A percentile compares a stretch with the other conserved stretches of the same genome.
Conservation (phyloP, 2,888 invertebrate species). For the Neria commutata region DNA sequence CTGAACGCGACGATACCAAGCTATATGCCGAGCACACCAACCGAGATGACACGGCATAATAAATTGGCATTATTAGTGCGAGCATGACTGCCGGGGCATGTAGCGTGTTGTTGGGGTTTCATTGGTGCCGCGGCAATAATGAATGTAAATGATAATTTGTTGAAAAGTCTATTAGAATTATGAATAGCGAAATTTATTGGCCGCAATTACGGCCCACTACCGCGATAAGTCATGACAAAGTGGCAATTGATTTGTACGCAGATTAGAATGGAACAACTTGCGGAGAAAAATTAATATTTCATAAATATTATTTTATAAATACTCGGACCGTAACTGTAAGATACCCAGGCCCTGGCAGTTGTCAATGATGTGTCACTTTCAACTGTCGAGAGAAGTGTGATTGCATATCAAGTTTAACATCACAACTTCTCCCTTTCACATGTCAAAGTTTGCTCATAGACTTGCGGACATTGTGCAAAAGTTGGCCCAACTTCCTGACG, state of each 20-base stretch:
- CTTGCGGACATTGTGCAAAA: neutral
- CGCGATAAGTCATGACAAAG: too few relatives aligned
- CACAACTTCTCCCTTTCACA: too few relatives aligned
- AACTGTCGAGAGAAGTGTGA: too few relatives aligned
- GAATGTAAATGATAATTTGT: conserved; percentile 57
- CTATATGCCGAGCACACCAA: conserved; percentile 17
- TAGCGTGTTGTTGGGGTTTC: conserved; percentile 47
- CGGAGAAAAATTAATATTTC: too few relatives aligned
- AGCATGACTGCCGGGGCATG: conserved; percentile 11
- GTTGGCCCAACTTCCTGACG: neutral
- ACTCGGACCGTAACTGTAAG: too few relatives aligned
- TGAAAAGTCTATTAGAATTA: conserved; percentile 36
- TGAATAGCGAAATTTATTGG: conserved; percentile 3
- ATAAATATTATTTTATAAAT: too few relatives aligned
- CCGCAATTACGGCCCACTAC: too few relatives aligned
- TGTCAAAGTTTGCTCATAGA: conserved; percentile 2
- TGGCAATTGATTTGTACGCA: too few relatives aligned
- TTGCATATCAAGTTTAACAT: too few relatives aligned
- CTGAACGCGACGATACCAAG: conserved; percentile 22
- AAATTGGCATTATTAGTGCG: conserved; percentile 34
- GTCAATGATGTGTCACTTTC: too few relatives aligned
- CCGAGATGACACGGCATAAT: conserved; percentile 51
- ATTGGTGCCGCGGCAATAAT: conserved; percentile 54
- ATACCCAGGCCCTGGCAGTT: too few relatives aligned
- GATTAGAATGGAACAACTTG: too few relatives aligned